Conservation (phyloP, 2,797 vertebrate genomes). For the Coranthus polyacanthus region DNA sequence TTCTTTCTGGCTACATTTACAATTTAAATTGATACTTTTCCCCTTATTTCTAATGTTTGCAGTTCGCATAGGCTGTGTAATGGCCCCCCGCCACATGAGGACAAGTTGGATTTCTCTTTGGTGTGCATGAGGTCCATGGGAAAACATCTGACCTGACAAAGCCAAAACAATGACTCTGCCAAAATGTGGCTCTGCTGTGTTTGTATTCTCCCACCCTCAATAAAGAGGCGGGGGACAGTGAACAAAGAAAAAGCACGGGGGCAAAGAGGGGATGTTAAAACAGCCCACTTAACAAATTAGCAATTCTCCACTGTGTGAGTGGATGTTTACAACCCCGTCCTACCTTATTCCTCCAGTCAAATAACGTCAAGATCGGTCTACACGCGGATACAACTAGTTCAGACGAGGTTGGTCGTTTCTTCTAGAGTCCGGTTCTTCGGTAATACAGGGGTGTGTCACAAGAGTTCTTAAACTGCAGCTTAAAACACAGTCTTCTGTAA, state of each 20-base stretch:
- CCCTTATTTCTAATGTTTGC: conserved; percentile 3
- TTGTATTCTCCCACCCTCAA: conserved; percentile 44
- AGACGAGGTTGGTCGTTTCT: conserved; percentile 1
- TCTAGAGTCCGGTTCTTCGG: not conserved
- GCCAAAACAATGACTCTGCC: conserved; percentile 72
- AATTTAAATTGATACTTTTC: no score
- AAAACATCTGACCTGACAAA: conserved; percentile 74
- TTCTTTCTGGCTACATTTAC: no score
- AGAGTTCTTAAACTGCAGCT: conserved; percentile 14
- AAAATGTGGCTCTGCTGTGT: conserved; percentile 48
- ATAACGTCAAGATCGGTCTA: conserved; percentile 13
- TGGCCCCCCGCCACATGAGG: conserved; percentile 21
- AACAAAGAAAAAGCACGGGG: conserved; percentile 68
- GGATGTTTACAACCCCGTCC: conserved; percentile 39
- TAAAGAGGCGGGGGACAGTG: conserved; percentile 46
- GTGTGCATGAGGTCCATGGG: conserved; percentile 58
- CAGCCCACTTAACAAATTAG: conserved; percentile 67
- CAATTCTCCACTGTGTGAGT: conserved; percentile 55
- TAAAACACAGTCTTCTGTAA: not conserved
- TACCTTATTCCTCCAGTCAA: conserved; percentile 19
- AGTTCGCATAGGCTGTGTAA: conserved; percentile 26
- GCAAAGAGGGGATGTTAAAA: conserved; percentile 60
- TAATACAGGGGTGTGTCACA: not conserved
- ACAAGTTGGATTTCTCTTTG: conserved; percentile 36
- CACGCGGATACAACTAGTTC: not conserved